Evolutionary conservation across 2,113 vertebrate species (phyloP), one percentile per base, ranked within the genome.

Genomic region (Tachysurus vachellii): DNA sequence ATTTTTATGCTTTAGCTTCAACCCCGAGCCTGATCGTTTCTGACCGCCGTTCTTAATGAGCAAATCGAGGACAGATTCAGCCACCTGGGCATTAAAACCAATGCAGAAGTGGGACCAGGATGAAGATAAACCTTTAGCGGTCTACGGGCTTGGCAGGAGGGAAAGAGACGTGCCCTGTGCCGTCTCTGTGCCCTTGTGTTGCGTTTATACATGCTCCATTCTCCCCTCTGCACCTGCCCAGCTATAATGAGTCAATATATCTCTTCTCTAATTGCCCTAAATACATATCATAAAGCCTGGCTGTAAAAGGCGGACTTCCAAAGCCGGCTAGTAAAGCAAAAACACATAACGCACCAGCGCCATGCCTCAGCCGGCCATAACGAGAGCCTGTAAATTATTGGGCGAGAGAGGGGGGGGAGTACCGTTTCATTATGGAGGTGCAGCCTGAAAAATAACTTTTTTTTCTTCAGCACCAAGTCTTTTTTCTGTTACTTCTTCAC

Each of bases 171-270:
- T 11, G 66, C 66, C 79, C 85, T 71, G 83, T 89, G 82, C 82
- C 88, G 84, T 87, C 42, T 88, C 76, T 82, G 75, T 87, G 80
- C 85, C 89, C 83, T 89, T 83, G 88, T 92, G 91, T 91, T 91
- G 88, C 81, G 47, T 93, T 93, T 92, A 89, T 92, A 93, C 92
- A 93, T 95, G 92, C 91, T 87, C 88, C 87, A 92, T 87, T 94
- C 85, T 94, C 92, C 90, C 91, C 82, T 79, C 94, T 94, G 93
- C 95, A 96, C 95, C 95, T 96, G 95, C 93, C 93, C 91, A 88
- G 83, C 91, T 86, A 90, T 95, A 96, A 96, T 95, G 95, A 96
- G 94, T 94, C 94, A 94, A 94, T 96, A 95, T 95, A 95, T 96
- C 95, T 96, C 91, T 93, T 91, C 94, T 89, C 93, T 95, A 95